Evolutionary conservation across 2,888 invertebrate species (phyloP), one percentile per base, ranked within the genome.

Genomic region (Rhaphigaster nebulosa): DNA sequence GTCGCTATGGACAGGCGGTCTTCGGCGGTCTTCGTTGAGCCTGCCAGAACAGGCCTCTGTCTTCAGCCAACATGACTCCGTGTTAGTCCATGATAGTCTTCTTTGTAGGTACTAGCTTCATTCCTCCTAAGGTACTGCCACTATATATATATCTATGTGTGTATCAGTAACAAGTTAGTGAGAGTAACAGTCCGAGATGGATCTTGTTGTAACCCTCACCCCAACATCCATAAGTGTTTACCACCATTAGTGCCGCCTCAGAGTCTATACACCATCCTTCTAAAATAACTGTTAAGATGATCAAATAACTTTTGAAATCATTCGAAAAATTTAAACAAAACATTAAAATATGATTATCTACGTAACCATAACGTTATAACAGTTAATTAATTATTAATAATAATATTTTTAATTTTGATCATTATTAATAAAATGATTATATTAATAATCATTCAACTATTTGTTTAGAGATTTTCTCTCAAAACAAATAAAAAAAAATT

Each of bases 81-180:
- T 52, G 50, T 45, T 89, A 90, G 93, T 93, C 92, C 93, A 93
- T 93, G 93, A 92, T 93, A 92, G 92, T 93, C 92, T 92, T 92
- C 92, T 92, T 92, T 92, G 92, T 93, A 91, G 92, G 92, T 91
- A 91, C 92, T 91, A 92, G 92, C 92, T 92, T 92, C 91, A 90
- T 90, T 91, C 92, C 92, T 92, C 91, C 92, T 91, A 92, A 92
- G 92, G 92, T 92, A 92, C 89, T 56, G 5, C 18, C 70, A 26
- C n/a, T 4, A 76, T 76, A 38, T 70, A 26, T 34, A 34, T 20
- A 18, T 34, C 29, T 45, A 23, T 10, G 15, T 76, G 41, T 29
- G 29, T 65, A 65, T 65, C 65, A 34, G 34, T 34, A 34, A 70
- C 90, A 18, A 60, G 60, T 10, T n/a, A n/a, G 60, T 60, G n/a